Evolutionary conservation across 2,797 vertebrate genomes (phyloP).

Genomic region (Megaceryle alcyon): DNA sequence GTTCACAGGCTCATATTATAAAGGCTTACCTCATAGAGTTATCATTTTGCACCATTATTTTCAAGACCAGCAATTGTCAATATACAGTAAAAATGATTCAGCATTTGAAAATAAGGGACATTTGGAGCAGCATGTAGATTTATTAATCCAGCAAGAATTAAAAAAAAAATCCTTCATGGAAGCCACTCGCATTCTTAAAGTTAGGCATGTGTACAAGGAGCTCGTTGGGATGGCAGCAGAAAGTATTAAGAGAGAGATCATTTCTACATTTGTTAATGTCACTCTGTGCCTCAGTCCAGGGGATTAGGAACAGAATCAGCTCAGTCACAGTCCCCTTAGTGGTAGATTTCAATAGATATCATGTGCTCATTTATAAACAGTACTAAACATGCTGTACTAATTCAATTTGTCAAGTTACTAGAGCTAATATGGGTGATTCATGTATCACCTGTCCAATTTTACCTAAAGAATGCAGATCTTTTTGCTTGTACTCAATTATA

Average conservation of each 20-base stretch:
- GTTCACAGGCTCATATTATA: background rate
- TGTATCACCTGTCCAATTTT: background rate
- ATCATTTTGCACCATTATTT: background rate
- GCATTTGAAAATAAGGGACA: background rate
- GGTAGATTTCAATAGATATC: background rate
- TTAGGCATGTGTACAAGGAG: accelerated
- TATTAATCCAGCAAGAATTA: background rate
- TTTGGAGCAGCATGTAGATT: background rate
- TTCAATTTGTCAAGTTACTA: background rate
- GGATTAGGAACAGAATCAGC: accelerated
- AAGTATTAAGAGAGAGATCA: background rate
- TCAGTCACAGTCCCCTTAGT: background rate
- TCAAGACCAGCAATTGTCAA: background rate
- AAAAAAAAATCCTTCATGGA: background rate
- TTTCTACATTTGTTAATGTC: background rate
- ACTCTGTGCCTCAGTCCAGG: background rate
- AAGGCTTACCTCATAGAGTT: background rate
- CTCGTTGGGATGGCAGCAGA: background rate
- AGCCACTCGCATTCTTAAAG: background rate
- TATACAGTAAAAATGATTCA: background rate
- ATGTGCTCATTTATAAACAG: background rate
- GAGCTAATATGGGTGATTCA: background rate
- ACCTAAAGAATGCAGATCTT: background rate
- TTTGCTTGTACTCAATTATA: background rate
- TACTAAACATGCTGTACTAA: background rate